Evolutionary conservation across 2,797 vertebrate genomes (phyloP).

Genomic region (Acrossocheilus fasciatus): DNA sequence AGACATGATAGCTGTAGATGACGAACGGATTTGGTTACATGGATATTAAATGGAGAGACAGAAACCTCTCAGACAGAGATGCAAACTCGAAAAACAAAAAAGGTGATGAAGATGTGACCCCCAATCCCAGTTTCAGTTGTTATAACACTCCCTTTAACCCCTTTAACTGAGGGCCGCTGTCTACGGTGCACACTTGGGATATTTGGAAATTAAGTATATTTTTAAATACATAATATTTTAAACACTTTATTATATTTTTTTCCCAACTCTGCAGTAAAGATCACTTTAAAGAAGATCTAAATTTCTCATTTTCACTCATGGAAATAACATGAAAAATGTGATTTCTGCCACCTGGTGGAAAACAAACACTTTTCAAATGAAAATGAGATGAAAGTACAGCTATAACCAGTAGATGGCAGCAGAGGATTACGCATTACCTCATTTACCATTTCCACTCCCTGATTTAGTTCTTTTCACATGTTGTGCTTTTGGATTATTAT

Average conservation of each 20-base stretch:
- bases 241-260: background rate
- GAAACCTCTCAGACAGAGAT: background rate
- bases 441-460: background rate
- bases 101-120: no score
- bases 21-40: background rate
- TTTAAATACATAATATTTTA: no score
- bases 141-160: no score
- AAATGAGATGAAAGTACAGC: background rate
- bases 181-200: no score
- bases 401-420: background rate
- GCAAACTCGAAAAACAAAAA: background rate
- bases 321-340: background rate
- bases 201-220: no score
- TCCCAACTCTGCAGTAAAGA: background rate
- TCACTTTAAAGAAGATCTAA: background rate
- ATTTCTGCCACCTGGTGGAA: background rate
- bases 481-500: background rate
- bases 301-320: background rate
- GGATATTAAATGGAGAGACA: background rate
- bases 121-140: no score
- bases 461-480: background rate
- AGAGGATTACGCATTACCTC: no score
- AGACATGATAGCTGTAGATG: background rate
- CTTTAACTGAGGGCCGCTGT: no score
- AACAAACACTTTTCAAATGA: background rate